Evolutionary conservation across 53 echinoderm and acorn worm genomes (phyloP), one percentile per base, ranked within the genome.

Genomic region (Stichopus horrens): DNA sequence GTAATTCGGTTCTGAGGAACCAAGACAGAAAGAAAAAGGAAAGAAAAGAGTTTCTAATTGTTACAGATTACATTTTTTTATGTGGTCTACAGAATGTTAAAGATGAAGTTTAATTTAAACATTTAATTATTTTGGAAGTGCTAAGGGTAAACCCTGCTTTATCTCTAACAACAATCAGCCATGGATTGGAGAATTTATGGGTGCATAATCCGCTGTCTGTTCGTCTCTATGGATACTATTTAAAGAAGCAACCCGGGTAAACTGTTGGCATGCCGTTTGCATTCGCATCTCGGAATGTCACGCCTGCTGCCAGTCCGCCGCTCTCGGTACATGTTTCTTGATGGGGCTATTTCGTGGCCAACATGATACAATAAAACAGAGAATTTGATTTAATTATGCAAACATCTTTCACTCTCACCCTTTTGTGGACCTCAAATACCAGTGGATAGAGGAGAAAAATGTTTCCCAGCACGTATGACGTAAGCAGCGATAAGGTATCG

Each of bases 381-480:
- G 56, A 81, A 81, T 81, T 81, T 81, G 81, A 81, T 81, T 81
- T 81, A 81, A 81, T 81, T 81, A 81, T 23, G 23, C 81, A 81
- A 81, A 81, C 81, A 81, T 81, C 81, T 23, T 16, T 9, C 57
- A 18, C 21, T 54, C n/a, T 55, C 57, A 57, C 81, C 81, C 81
- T 81, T 58, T 56, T 9, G 58, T 81, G 81, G 21, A 81, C 81
- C 81, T 54, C 81, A 81, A 81, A 81, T 81, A 81, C 54, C 81
- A 54, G 18, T 56, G 81, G 81, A 81, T 81, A 81, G 56, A 56
- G 57, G 58, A 81, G 81, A 81, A 57, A 81, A 81, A 81, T 81
- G 81, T 81, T 81, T 81, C 81, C 58, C 81, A 81, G 81, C 81
- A 81, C 81, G 81, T 81, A 81, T 81, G 81, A 81, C 81, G 81